A percentile compares a stretch with the other conserved stretches of the same genome.
Conservation (phyloP, 2,113 vertebrate species). For the Tenebrosternarchus preto region DNA sequence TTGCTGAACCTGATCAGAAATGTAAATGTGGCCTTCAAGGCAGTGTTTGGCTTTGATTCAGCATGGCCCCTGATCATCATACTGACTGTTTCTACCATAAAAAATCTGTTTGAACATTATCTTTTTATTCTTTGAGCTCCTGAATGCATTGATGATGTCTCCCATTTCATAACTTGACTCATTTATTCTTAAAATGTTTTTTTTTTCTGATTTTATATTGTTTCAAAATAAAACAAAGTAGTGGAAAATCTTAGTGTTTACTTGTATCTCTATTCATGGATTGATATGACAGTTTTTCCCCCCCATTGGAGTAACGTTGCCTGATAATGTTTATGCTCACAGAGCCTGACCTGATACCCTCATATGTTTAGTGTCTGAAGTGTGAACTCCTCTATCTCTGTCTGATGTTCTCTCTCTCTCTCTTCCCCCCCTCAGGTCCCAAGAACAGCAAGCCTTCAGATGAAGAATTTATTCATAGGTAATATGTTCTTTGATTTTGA, state of each 20-base stretch:
- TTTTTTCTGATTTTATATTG: too few species aligned
- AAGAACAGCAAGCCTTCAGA: conserved; percentile 57
- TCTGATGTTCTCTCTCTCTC: not conserved
- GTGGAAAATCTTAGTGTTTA: too few species aligned
- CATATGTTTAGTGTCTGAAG: not conserved
- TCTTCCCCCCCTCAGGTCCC: conserved; percentile 52
- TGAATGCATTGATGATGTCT: too few species aligned
- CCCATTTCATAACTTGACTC: too few species aligned
- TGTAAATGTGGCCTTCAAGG: not conserved
- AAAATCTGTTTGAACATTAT: not conserved
- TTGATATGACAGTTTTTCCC: not conserved
- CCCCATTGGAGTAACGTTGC: too few species aligned
- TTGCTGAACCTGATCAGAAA: not conserved
- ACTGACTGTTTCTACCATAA: not conserved
- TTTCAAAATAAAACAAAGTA: too few species aligned
- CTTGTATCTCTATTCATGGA: not conserved
- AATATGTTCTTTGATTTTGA: conserved; percentile 41
- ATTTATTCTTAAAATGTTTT: too few species aligned
- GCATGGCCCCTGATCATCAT: not conserved
- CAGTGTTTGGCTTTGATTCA: not conserved
- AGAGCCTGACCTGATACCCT: too few species aligned
- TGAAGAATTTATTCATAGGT: conserved; percentile 58
- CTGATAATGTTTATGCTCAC: too few species aligned
- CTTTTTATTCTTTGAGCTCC: not conserved
- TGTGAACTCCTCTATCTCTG: not conserved